Evolutionary conservation across 2,113 vertebrate species (phyloP).

Genomic region (Anguilla japonica): DNA sequence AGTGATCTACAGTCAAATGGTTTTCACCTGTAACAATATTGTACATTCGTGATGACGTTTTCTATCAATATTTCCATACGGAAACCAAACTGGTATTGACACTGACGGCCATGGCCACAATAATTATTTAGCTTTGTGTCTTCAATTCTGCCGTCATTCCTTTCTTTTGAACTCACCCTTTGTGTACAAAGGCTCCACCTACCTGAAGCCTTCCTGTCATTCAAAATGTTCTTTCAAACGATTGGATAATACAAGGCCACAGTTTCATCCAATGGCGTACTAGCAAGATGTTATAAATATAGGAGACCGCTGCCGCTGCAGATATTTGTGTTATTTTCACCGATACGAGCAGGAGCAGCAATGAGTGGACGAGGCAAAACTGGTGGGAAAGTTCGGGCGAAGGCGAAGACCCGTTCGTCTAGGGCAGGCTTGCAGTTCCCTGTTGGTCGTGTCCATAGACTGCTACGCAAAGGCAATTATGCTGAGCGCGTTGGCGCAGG

Average conservation of each 20-base stretch:
- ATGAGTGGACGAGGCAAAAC: conserved; percentile 24
- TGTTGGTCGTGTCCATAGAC: conserved; percentile 17
- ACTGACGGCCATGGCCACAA: no score
- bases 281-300: not conserved
- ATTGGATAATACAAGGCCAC: not conserved
- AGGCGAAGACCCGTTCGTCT: conserved; percentile 18
- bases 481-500: conserved; percentile 22
- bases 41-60: no score
- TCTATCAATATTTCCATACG: no score
- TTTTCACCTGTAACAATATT: no score
- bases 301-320: not conserved
- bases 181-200: not conserved
- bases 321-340: not conserved
- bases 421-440: conserved; percentile 23
- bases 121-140: no score
- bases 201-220: not conserved
- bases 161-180: not conserved
- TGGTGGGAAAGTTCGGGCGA: conserved; percentile 13
- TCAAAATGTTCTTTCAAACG: not conserved
- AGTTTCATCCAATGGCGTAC: not conserved
- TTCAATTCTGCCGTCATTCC: not conserved
- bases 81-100: no score
- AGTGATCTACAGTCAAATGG: no score
- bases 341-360: not conserved
- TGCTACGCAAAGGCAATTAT: conserved; percentile 22